Conservation (phyloP, 2,797 vertebrate species). For the Eospalax fontanierii region DNA sequence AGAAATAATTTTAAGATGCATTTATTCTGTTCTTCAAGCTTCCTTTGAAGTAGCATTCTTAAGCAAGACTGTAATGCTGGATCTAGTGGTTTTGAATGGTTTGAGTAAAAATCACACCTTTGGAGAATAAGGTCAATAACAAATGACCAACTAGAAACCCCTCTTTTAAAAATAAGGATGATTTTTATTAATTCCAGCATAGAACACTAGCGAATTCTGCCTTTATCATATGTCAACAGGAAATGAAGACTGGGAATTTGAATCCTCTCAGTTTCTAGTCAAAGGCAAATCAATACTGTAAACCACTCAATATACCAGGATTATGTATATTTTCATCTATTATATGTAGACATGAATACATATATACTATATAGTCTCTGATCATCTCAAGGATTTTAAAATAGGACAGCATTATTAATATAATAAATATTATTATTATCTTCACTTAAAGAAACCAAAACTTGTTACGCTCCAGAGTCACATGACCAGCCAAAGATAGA, state of each 20-base stretch:
- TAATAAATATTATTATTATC: neutral
- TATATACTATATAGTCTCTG: neutral
- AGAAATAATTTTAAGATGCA: slow-evolving; percentile 64
- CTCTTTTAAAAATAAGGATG: slow-evolving; percentile 47
- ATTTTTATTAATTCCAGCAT: slow-evolving; percentile 45
- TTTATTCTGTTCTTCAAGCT: slow-evolving; percentile 63
- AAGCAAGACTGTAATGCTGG: neutral
- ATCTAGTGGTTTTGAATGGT: slow-evolving; percentile 50
- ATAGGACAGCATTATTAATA: neutral
- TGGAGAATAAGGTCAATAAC: slow-evolving; percentile 13
- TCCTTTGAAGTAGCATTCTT: slow-evolving; percentile 54
- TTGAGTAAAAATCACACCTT: slow-evolving; percentile 21
- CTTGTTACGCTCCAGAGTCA: neutral
- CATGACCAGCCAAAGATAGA: neutral
- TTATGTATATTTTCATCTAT: neutral
- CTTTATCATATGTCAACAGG: neutral
- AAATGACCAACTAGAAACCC: slow-evolving; percentile 1
- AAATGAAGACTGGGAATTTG: neutral
- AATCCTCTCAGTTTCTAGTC: neutral
- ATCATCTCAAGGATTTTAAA: slow-evolving; percentile 33
- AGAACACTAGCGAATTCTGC: neutral
- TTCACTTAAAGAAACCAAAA: neutral
- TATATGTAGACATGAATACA: neutral
- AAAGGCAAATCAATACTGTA: neutral
- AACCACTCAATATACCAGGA: neutral